Base-by-base conservation (phyloP, 2,888 invertebrate genomes). In the Caenorhabditis afra region DNA sequence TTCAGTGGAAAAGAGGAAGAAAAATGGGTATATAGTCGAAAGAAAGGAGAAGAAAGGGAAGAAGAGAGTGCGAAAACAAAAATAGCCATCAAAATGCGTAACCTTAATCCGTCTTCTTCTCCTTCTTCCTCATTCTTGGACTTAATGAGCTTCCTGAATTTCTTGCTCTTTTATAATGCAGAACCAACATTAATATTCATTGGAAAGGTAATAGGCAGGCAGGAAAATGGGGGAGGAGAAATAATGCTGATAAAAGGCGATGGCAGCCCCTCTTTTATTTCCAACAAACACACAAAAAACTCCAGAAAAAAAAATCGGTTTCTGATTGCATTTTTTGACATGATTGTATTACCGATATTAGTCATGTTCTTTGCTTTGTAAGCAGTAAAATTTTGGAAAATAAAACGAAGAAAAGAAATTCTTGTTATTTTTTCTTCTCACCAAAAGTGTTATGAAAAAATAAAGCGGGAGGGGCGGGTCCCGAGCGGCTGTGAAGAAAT, bases 271-370 rank as follows among this genome's bases (percentile, higher is more conserved):
- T 44, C 16, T 44, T 16, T 7, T 44, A 44, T 12, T 44, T n/a
- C 44, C 44, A 41, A 41, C 12, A 41, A 41, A 41, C 11, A 14
- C 12, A 41, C 41, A 41, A 41, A 55, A 66, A 65, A 41, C 12
- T 29, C 12, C 3, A 64, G 20, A 11, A 18, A 20, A 62, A 50
- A 47, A 49, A 59, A 61, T 35, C 39, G 50, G 50, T 62, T 50
- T 53, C 18, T 53, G 64, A 64, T 64, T 64, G 52, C 52, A 41
- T 20, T 53, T n/a, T 44, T 14, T 37, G 20, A 39, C 18, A 35
- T 58, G 39, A 44, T 20, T 47, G 5, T 52, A 23, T 52, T 23
- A 41, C 10, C 39, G 14, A 64, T 29, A 53, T 65, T 64, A 64
- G 62, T 64, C 62, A 64, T 41, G 50, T 23, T 57, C 41, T 57